Conservation (phyloP, 2,797 vertebrate species). For the Chromis chromis region DNA sequence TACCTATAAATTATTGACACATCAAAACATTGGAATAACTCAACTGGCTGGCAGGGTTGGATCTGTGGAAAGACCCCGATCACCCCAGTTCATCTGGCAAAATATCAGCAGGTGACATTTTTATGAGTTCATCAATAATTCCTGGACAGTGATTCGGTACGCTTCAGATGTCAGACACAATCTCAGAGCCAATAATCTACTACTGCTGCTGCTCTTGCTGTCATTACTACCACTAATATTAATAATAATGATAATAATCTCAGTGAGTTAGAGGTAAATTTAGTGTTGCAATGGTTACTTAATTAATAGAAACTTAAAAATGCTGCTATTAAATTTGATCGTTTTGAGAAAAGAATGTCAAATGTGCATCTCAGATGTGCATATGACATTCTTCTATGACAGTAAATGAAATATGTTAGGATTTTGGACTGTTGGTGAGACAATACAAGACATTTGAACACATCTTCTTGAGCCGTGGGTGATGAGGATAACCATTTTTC, state of each 20-base stretch:
- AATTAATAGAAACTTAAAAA: neutral
- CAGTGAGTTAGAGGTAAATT: neutral
- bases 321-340: neutral
- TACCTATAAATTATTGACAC: constrained; percentile 3
- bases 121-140: constrained; percentile 50
- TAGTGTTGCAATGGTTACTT: neutral
- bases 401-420: neutral
- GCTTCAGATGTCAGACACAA: constrained; percentile 8
- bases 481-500: no score
- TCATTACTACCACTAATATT: neutral
- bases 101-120: constrained; percentile 33
- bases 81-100: constrained; percentile 17
- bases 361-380: neutral
- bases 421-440: neutral
- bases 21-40: constrained; percentile 19
- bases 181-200: neutral
- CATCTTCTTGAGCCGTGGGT: neutral
- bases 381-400: no score
- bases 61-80: constrained; percentile 5
- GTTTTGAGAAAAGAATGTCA: no score
- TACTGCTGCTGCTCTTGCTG: neutral
- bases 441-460: neutral
- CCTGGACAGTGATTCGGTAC: constrained; percentile 16
- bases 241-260: neutral
- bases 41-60: neutral